Base-by-base conservation (phyloP, 2,888 invertebrate genomes). In the Acrobasis consociella region DNA sequence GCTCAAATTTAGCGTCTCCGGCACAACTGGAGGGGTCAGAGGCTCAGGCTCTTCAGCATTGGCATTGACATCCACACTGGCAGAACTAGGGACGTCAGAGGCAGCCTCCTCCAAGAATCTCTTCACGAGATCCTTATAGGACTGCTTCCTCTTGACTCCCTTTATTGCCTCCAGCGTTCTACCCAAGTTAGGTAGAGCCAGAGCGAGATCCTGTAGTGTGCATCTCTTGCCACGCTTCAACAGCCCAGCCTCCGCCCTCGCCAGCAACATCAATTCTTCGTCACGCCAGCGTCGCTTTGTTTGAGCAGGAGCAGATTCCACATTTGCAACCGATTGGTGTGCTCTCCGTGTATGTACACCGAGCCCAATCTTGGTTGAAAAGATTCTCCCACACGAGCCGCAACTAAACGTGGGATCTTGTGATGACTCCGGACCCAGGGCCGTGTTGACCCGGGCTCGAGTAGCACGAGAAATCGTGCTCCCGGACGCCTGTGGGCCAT, bases 351-450 rank as follows among this genome's bases (percentile, higher is more conserved):
- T 11, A 9, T 39, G 39, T 11, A 10, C 10, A 1, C 89, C 93
- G 93, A 94, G 93, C 93, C 94, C 94, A 93, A 2, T 2, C 2
- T 10, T 2, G 39, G 39, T 39, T 9, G 10, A 11, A 11, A 39
- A 39, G 9, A 10, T 11, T 1, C 9, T 39, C 39, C 39, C 39
- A 39, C 39, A 39, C 39, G 9, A 9, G 11, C 39, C 39, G 9
- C 39, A 39, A 3, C 10, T 11, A 11, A 39, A 39, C 9, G n/a
- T n/a, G n/a, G n/a, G n/a, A 39, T 11, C 39, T 39, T 11, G 39
- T 11, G 10, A 39, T 11, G n/a, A n/a, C n/a, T n/a, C 11, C 39
- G 39, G 39, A 1, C 39, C 39, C 39, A 9, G 10, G 9, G 9
- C 3, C 39, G 9, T 10, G 2, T 39, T 11, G 9, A 11, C 39